These are phyloP conservation scores for Conomelus anceps DNA, from an alignment of 2,888 invertebrate genomes.

Conservation along the genomic window DNA sequence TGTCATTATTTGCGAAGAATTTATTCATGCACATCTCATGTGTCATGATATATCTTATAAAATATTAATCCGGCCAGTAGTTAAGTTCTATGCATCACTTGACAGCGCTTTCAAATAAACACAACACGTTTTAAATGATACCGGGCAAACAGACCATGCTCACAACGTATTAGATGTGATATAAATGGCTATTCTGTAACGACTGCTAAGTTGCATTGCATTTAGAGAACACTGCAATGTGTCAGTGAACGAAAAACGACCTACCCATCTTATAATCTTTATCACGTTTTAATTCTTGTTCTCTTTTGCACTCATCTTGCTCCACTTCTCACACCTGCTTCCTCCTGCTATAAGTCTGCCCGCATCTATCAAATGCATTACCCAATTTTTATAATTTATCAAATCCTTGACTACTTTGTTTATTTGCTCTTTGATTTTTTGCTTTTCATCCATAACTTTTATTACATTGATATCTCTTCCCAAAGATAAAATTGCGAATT, in stretches of 20 bases:
- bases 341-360: not conserved
- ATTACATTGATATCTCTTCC: no score
- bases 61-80: not conserved
- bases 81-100: not conserved
- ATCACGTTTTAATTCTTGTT: not conserved
- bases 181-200: not conserved
- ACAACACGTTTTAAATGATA: not conserved
- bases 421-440: no score
- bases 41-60: not conserved
- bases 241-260: not conserved
- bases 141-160: not conserved
- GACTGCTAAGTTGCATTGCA: not conserved
- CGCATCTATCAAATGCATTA: not conserved
- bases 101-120: not conserved
- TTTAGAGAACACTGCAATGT: not conserved
- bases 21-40: not conserved
- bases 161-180: not conserved
- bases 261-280: not conserved
- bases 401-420: no score
- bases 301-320: not conserved
- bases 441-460: no score
- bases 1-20: not conserved
- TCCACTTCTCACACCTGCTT: not conserved
- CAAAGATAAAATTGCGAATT: no score
- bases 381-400: not conserved